phyloP scores from a whole-genome alignment of 1,140 invertebrate genomes.

The Aradophagus sp. region DNA sequence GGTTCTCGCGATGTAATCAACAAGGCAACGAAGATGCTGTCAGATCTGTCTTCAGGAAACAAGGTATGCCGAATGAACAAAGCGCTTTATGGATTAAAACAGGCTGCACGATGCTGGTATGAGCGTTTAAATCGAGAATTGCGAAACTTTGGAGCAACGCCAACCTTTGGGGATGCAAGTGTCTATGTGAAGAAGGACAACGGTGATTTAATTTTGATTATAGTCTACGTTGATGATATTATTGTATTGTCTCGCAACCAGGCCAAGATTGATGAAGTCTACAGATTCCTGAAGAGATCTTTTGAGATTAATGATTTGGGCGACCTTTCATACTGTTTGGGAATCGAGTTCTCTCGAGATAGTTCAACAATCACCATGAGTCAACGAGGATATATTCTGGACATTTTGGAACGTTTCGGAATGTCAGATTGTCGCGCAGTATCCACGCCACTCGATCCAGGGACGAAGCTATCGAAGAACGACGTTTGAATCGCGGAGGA shows the following conservation, averaged over 20 bases:
- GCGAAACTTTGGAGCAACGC: slow-evolving; percentile 3
- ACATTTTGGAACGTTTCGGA: too few species aligned
- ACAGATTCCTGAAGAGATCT: background rate
- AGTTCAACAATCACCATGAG: too few species aligned
- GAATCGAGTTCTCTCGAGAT: too few species aligned
- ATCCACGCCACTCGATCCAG: too few species aligned
- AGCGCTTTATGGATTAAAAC: slow-evolving; percentile 7
- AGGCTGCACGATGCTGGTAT: slow-evolving; percentile 7
- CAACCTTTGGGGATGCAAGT: slow-evolving; percentile 1
- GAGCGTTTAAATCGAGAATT: background rate
- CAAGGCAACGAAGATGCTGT: background rate
- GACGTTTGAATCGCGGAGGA: too few species aligned
- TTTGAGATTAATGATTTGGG: slow-evolving; percentile 1
- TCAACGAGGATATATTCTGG: too few species aligned
- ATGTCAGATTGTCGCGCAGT: too few species aligned
- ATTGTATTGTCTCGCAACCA: background rate
- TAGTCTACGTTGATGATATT: slow-evolving; percentile 3
- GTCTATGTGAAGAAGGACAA: background rate
- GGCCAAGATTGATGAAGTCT: background rate
- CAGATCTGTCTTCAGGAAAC: background rate
- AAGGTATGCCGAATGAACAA: slow-evolving; percentile 9
- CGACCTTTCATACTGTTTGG: background rate
- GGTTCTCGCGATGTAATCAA: background rate
- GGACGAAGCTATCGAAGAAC: too few species aligned
- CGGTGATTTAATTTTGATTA: background rate